Base-by-base conservation (phyloP, 2,888 invertebrate species). In the Caenorhabditis plicata region DNA sequence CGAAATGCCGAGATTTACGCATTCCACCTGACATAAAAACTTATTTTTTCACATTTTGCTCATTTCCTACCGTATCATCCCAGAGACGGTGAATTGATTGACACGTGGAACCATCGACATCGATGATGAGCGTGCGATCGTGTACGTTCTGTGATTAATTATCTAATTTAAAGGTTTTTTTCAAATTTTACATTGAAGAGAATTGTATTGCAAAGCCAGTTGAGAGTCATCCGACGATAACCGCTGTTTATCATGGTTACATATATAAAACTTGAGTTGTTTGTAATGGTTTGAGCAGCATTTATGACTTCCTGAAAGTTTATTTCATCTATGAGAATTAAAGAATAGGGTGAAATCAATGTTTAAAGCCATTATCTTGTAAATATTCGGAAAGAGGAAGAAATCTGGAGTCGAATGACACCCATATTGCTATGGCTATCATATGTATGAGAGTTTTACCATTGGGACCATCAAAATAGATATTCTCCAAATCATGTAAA, bases 131-230 rank as follows among this genome's bases (percentile, higher is more conserved):
- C 2, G 62, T 56, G 0, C 70, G 45, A 11, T 64, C 43, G 29
- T 77, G 64, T 13, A 73, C 58, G 11, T 55, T 55, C 63, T 65
- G 38, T n/a, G 58, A 50, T 9, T 36, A 43, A n/a, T 35, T 9
- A 8, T 39, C n/a, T n/a, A n/a, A n/a, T n/a, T n/a, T n/a, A n/a
- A n/a, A n/a, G n/a, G n/a, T n/a, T n/a, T 8, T 23, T 33, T 47
- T 31, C 1, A 31, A 49, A 61, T 26, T 22, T 29, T 8, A 71
- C 69, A 26, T 65, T 48, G 43, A 78, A 67, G 3, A 48, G 42
- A 3, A 63, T 68, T 3, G 68, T 64, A 51, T 78, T 79, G 54
- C 78, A 78, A 43, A 78, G 65, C 72, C 75, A 78, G 45, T 78
- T 78, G 11, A 71, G 48, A 7, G 78, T 79, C 43, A 78, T 45